phyloP scores from a whole-genome alignment of 2,888 invertebrate species.

The Lordiphosa fenestrarum region DNA sequence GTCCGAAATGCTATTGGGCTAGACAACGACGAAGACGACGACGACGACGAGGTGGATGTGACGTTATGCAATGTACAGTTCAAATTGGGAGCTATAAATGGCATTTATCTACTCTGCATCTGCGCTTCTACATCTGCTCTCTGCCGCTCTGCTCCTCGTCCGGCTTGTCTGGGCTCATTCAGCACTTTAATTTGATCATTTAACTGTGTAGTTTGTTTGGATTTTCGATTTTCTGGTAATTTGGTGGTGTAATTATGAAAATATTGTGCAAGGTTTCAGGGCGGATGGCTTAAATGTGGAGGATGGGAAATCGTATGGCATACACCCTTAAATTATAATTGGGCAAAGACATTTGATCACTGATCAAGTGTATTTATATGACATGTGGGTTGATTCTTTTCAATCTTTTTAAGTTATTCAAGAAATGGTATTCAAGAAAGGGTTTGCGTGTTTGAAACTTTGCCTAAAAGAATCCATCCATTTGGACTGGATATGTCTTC shows the following conservation, averaged over 20 bases:
- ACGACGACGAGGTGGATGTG: slow-evolving; percentile 30
- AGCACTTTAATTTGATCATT: slow-evolving; percentile 28
- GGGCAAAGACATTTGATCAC: slow-evolving; percentile 13
- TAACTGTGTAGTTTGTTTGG: slow-evolving; percentile 23
- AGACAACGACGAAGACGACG: slow-evolving; percentile 19
- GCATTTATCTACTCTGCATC: slow-evolving; percentile 53
- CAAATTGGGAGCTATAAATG: slow-evolving; percentile 71
- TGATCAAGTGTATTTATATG: not conserved
- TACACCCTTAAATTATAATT: slow-evolving; percentile 2
- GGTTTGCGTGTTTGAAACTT: too few species aligned
- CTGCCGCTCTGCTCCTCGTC: slow-evolving; percentile 23
- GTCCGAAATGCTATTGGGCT: slow-evolving; percentile 62
- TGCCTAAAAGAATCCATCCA: too few species aligned
- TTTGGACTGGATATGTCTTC: too few species aligned
- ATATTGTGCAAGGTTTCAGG: slow-evolving; percentile 71
- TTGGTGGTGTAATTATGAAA: slow-evolving; percentile 63
- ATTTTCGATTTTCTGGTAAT: slow-evolving; percentile 1
- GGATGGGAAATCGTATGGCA: slow-evolving; percentile 4
- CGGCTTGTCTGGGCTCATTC: not conserved
- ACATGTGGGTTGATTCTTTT: too few species aligned
- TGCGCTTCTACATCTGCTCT: slow-evolving; percentile 44
- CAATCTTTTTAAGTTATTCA: too few species aligned
- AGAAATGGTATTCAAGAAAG: too few species aligned
- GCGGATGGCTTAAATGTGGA: slow-evolving; percentile 2
- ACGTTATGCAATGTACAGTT: slow-evolving; percentile 64